phyloP scores from a whole-genome alignment of 2,113 vertebrate genomes.

The Lates calcarifer region DNA sequence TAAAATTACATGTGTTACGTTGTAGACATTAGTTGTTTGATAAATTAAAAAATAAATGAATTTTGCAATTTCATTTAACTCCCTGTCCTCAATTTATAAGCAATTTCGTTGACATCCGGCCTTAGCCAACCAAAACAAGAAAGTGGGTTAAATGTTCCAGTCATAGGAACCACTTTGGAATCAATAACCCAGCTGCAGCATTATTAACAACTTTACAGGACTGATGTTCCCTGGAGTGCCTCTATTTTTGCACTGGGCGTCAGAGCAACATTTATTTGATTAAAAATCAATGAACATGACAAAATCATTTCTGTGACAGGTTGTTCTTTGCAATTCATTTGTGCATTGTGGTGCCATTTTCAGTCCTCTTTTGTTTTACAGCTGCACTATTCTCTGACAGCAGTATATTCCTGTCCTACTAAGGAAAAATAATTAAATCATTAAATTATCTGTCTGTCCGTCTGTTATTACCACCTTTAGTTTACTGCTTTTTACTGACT shows the following conservation, averaged over 20 bases:
- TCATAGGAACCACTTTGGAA: slow-evolving; percentile 32
- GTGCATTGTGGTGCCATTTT: slow-evolving; percentile 13
- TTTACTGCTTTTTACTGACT: background rate
- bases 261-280: slow-evolving; percentile 38
- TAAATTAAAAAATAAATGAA: background rate
- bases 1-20: background rate
- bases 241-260: slow-evolving; percentile 34
- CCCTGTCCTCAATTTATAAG: background rate
- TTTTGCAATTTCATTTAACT: background rate
- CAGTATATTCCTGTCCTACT: background rate
- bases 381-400: background rate
- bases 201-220: slow-evolving; percentile 26
- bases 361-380: slow-evolving; percentile 32
- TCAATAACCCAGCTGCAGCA: slow-evolving; percentile 42
- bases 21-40: slow-evolving; percentile 17
- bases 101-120: background rate
- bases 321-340: slow-evolving; percentile 29
- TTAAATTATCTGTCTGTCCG: background rate
- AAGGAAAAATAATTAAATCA: background rate
- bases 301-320: slow-evolving; percentile 26
- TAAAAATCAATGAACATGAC: slow-evolving; percentile 53
- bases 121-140: background rate
- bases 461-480: background rate
- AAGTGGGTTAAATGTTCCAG: slow-evolving; percentile 27
- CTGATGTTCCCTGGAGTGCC: slow-evolving; percentile 32